A percentile compares a stretch with the other conserved stretches of the same genome.
phyloP scores from a whole-genome alignment of 2,888 invertebrate species.

The Opisthograptis luteolata region DNA sequence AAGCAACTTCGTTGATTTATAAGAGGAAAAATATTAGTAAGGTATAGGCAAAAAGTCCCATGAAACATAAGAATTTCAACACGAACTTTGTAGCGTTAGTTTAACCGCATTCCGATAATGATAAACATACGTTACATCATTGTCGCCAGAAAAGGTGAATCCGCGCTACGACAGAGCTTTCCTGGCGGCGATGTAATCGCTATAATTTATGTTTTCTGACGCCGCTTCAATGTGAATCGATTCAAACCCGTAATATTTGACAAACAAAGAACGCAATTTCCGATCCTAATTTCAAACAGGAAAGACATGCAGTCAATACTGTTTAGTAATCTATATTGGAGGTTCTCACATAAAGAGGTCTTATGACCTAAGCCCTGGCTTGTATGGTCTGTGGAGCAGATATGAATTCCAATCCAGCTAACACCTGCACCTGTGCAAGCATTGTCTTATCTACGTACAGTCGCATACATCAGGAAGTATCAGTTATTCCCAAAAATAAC shows the following conservation, averaged over 20 bases:
- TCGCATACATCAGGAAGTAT: conserved; percentile 1
- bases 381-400: conserved; percentile 31
- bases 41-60: no score
- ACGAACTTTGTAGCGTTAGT: conserved; percentile 8
- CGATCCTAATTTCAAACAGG: conserved; percentile 14
- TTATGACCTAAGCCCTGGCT: background rate
- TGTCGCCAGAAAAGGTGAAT: background rate
- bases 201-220: background rate
- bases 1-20: background rate
- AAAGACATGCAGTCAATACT: conserved; percentile 8
- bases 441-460: conserved; percentile 31
- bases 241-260: background rate
- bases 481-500: no score
- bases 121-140: conserved; percentile 9
- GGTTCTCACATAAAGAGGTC: conserved; percentile 11
- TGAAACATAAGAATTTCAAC: no score
- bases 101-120: conserved; percentile 17
- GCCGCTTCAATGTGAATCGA: background rate
- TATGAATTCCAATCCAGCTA: conserved; percentile 49
- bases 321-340: conserved; percentile 1
- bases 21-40: background rate
- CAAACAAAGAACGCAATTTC: conserved; percentile 30
- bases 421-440: conserved; percentile 49
- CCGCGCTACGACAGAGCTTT: no score
- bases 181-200: background rate